These are phyloP conservation scores for Bos javanicus DNA, from an alignment of 2,113 vertebrate genomes.

Conservation along the genomic window DNA sequence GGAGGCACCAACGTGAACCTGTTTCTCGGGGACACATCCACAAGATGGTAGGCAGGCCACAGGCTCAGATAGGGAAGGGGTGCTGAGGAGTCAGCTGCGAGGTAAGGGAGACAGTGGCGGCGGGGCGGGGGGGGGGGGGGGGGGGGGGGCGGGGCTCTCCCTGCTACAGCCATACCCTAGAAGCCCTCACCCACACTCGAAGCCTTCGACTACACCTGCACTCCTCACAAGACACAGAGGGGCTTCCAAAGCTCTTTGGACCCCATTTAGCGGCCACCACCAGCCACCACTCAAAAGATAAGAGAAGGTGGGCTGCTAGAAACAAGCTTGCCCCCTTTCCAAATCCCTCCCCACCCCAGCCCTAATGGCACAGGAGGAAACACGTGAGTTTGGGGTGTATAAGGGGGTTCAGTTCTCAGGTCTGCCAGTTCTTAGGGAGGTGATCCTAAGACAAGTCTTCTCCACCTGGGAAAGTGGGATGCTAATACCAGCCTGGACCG, in stretches of 20 bases:
- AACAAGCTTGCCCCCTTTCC: not conserved
- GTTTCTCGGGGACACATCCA: not conserved
- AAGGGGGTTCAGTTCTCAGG: not conserved
- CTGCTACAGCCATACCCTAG: not conserved
- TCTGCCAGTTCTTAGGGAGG: not conserved
- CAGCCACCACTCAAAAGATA: not conserved
- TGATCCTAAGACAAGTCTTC: not conserved
- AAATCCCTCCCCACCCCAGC: not conserved
- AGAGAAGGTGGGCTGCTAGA: not conserved
- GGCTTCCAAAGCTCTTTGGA: not conserved
- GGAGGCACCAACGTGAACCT: not conserved
- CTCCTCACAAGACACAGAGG: not conserved
- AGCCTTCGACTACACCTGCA: not conserved
- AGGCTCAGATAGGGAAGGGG: not conserved
- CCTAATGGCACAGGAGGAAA: not conserved
- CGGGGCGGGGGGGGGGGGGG: not conserved
- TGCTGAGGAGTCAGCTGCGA: not conserved
- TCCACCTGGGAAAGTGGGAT: not conserved
- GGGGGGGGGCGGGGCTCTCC: not conserved
- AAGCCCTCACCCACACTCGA: not conserved
- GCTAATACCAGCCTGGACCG: not conserved
- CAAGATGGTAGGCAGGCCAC: not conserved
- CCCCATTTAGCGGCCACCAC: not conserved
- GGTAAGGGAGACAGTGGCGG: not conserved
- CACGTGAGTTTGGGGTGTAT: not conserved